Base-by-base conservation (phyloP, 2,113 vertebrate genomes). In the Pimephales promelas region DNA sequence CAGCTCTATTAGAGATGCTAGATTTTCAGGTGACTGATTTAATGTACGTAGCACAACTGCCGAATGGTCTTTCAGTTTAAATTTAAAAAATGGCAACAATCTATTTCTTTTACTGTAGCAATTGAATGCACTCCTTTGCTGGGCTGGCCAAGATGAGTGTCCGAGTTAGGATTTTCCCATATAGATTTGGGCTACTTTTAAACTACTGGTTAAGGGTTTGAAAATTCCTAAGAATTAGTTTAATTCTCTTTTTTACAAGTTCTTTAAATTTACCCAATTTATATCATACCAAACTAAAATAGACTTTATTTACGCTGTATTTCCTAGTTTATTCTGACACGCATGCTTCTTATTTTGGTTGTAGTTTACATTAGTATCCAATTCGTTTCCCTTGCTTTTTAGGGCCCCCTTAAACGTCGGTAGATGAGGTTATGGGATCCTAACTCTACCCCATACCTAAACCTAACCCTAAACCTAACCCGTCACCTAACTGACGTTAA, bases 11-110 rank as follows among this genome's bases (percentile, higher is more conserved):
- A n/a, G 56, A 43, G 54, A 61, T 43, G 54, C 4, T 72, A 6
- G 36, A 72, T 72, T 72, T 9, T 47, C 5, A 47, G 6, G 13
- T 72, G 68, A 72, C 43, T 43, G 36, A 71, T 71, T 71, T 71
- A 72, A 26, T 45, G 40, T n/a, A n/a, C n/a, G n/a, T 11, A 72
- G 40, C 36, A 24, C 36, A 71, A 45, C 68, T 40, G 31, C 20
- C 11, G 31, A 40, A 68, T 36, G 31, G 66, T 70, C 4, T 40
- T 40, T 10, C 9, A 70, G 22, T 40, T 68, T 70, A 22, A 40
- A 22, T 40, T 70, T 8, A 22, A 47, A 47, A 47, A 47, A 47
- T 40, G 7, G 36, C 8, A 13, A 45, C 11, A 13, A 45, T 45
- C 0, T 34, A 9, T 10, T 66, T 8, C 8, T 36, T 36, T 70